These are phyloP conservation scores for Pundamilia nyererei DNA, from an alignment of 2,113 vertebrate genomes.

Conservation along the genomic window DNA sequence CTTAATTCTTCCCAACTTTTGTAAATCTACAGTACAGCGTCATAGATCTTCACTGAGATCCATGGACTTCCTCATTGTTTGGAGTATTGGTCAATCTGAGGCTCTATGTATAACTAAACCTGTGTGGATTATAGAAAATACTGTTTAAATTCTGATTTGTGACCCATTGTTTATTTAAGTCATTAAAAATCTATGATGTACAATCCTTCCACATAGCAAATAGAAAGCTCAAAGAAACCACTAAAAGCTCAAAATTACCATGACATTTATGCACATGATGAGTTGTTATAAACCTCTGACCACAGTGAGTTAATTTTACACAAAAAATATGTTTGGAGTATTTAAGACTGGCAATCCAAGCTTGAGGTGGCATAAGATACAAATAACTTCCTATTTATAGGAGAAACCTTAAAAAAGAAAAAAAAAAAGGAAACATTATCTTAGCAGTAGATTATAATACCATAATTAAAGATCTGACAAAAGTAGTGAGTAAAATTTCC, in stretches of 20 bases:
- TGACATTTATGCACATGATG: background rate
- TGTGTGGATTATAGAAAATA: background rate
- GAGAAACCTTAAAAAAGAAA: background rate
- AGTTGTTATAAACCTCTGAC: background rate
- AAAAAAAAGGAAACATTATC: background rate
- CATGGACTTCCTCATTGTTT: background rate
- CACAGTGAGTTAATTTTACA: background rate
- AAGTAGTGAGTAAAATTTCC: background rate
- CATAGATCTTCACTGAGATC: background rate
- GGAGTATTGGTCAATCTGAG: background rate
- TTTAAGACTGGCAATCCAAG: background rate
- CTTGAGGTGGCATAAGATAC: rapidly evolving
- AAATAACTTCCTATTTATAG: background rate
- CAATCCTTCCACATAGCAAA: background rate
- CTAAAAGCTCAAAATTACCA: background rate
- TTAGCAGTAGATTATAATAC: background rate
- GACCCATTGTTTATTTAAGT: background rate
- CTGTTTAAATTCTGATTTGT: background rate
- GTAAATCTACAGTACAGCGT: background rate
- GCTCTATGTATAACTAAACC: background rate
- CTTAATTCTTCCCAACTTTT: background rate
- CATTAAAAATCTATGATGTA: background rate
- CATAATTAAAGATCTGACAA: background rate
- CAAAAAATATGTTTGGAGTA: background rate
- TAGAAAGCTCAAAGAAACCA: background rate